A percentile compares a stretch with the other conserved stretches of the same genome.
Conservation (phyloP, 1,140 invertebrate genomes). For the Tribolium castaneum region DNA sequence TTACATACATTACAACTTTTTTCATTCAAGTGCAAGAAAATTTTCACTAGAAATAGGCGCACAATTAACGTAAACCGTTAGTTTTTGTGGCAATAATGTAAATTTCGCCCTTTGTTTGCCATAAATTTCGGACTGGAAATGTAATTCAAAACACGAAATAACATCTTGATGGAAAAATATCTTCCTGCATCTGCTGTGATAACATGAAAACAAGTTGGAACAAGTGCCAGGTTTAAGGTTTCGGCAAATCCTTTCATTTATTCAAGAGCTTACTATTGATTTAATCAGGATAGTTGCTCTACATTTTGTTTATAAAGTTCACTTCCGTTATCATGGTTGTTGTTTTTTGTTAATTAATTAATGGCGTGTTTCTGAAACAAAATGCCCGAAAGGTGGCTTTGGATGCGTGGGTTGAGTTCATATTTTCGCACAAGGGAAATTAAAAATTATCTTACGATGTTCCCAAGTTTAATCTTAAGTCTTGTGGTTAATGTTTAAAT, state of each 20-base stretch:
- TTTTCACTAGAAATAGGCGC: too few species aligned
- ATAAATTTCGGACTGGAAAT: not conserved
- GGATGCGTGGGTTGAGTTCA: not conserved
- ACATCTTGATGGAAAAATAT: not conserved
- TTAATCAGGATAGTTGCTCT: not conserved
- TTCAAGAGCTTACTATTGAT: not conserved
- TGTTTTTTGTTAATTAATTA: slow-evolving; percentile 23
- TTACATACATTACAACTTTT: slow-evolving; percentile 38
- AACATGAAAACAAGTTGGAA: not conserved
- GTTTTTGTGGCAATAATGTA: not conserved
- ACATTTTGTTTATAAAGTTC: not conserved
- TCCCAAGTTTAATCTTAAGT: too few species aligned
- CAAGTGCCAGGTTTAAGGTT: not conserved
- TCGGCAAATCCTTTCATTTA: too few species aligned
- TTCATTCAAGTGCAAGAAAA: not conserved
- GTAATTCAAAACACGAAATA: not conserved
- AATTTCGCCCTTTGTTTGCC: not conserved
- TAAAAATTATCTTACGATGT: not conserved
- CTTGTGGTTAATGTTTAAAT: too few species aligned
- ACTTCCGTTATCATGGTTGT: slow-evolving; percentile 2
- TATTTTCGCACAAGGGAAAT: not conserved
- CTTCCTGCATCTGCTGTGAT: not conserved
- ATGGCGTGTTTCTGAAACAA: slow-evolving; percentile 13
- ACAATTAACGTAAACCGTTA: too few species aligned
- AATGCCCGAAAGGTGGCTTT: not conserved